phyloP scores from a whole-genome alignment of 2,797 vertebrate genomes.

The Numenius phaeopus region DNA sequence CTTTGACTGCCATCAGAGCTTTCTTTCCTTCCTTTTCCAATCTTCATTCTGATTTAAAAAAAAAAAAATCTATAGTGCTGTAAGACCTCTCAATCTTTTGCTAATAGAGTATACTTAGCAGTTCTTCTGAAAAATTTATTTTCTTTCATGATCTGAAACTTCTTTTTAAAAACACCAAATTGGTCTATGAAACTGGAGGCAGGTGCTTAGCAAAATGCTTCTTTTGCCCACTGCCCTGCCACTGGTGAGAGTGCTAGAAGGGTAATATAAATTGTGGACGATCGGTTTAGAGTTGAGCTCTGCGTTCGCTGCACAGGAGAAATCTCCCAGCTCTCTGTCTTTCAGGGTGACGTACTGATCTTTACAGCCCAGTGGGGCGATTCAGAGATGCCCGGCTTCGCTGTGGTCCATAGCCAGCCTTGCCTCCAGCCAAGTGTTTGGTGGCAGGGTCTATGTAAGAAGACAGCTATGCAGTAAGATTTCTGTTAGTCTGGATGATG shows the following conservation, averaged over 20 bases:
- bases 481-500: not conserved
- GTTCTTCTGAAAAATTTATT: not conserved
- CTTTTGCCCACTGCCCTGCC: not conserved
- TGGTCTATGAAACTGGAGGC: not conserved
- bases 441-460: not conserved
- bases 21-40: slow-evolving; percentile 2
- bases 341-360: not conserved
- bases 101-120: not conserved
- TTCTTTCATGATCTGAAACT: not conserved
- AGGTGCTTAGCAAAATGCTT: not conserved
- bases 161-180: not conserved
- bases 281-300: not conserved
- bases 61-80: not conserved
- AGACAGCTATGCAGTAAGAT: not conserved
- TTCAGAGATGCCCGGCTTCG: rapidly evolving
- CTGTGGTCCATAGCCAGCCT: not conserved
- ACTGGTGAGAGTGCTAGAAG: not conserved
- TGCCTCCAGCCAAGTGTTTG: not conserved
- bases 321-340: not conserved
- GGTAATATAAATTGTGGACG: not conserved
- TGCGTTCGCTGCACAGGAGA: not conserved
- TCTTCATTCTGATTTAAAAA: not conserved
- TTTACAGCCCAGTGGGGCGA: not conserved
- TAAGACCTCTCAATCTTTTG: not conserved
- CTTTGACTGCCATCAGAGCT: not conserved